Evolutionary conservation across 2,888 invertebrate genomes (phyloP).

Genomic region (Gymnosoma rotundatum): DNA sequence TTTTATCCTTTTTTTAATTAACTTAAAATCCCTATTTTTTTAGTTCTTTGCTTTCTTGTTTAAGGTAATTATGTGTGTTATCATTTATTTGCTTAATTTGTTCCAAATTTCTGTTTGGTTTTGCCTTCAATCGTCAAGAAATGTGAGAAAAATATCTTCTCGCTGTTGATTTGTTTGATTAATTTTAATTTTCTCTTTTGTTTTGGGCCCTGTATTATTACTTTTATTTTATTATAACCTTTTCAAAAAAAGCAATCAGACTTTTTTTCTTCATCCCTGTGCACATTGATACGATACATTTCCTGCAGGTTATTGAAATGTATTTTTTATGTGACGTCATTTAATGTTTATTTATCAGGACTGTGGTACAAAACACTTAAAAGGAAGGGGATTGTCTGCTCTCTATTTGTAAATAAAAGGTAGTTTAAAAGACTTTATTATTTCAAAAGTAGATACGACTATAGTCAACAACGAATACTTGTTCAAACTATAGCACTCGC

Average conservation of each 20-base stretch:
- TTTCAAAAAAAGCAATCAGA: too few relatives aligned
- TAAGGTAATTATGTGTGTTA: not conserved
- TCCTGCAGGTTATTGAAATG: slow-evolving; percentile 67
- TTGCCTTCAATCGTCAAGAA: slow-evolving; percentile 19
- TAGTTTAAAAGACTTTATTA: too few relatives aligned
- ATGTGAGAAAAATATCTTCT: slow-evolving; percentile 36
- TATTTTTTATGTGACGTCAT: slow-evolving; percentile 65
- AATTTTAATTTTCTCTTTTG: slow-evolving; percentile 33
- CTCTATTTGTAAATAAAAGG: too few relatives aligned
- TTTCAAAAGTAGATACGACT: too few relatives aligned
- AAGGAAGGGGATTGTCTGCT: not conserved
- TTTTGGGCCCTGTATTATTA: slow-evolving; percentile 56
- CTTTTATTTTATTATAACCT: slow-evolving; percentile 31
- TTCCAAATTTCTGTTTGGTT: slow-evolving; percentile 36
- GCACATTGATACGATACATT: slow-evolving; percentile 60
- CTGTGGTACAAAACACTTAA: not conserved
- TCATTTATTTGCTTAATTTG: slow-evolving; percentile 14
- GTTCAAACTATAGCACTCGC: too few relatives aligned
- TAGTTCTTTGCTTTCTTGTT: not conserved
- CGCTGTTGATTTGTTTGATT: slow-evolving; percentile 16
- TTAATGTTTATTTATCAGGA: slow-evolving; percentile 57
- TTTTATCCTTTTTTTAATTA: slow-evolving; percentile 33
- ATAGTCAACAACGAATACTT: too few relatives aligned
- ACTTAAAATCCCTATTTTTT: not conserved
- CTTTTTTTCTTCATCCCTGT: slow-evolving; percentile 1